Conservation (phyloP, 2,113 vertebrate species). For the Syrrhaptes paradoxus region DNA sequence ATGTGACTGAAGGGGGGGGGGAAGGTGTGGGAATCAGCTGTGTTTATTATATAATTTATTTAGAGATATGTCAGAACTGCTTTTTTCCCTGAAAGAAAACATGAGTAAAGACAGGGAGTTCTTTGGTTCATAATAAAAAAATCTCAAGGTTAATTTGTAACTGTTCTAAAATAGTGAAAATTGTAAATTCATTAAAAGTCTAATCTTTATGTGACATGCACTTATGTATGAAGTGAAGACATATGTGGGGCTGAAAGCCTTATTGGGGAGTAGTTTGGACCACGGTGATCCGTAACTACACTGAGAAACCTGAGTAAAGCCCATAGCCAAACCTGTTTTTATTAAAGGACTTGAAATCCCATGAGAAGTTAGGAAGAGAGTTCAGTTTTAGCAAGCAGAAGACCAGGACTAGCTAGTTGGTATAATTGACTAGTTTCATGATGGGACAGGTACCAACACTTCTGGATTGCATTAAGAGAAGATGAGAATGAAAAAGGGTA, state of each 20-base stretch:
- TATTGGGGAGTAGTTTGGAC: not conserved
- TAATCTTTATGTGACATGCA: not conserved
- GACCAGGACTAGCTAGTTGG: not conserved
- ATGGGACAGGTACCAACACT: not conserved
- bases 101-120: not conserved
- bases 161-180: not conserved
- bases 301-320: not conserved
- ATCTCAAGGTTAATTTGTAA: not conserved
- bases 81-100: constrained; percentile 1
- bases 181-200: not conserved
- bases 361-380: not conserved
- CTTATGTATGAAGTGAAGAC: not conserved
- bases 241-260: not conserved
- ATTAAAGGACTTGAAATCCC: not conserved
- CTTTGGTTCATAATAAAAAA: not conserved
- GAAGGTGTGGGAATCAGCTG: not conserved
- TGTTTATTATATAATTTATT: constrained; percentile 7
- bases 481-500: not conserved
- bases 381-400: not conserved
- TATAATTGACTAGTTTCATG: not conserved
- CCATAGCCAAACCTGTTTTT: not conserved
- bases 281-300: not conserved
- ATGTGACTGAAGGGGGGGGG: not conserved
- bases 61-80: not conserved
- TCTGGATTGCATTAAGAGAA: not conserved